These are phyloP conservation scores for Halocaridina rubra DNA, from an alignment of 2,888 invertebrate species.

Conservation along the genomic window DNA sequence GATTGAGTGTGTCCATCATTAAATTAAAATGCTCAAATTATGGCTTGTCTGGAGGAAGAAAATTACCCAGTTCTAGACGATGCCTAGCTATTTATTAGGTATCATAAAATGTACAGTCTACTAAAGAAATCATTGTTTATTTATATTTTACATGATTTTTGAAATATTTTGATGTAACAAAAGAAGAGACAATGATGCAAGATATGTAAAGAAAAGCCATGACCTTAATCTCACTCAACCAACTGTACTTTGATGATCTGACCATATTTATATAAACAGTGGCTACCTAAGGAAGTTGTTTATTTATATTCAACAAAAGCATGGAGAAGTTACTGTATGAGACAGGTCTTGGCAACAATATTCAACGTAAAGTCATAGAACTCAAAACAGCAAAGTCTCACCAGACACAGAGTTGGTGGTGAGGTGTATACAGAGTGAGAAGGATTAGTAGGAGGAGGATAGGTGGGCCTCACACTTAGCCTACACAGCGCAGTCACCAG, in stretches of 20 bases:
- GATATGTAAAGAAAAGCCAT: conserved; percentile 46
- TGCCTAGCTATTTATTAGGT: too few relatives aligned
- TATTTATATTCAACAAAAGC: too few relatives aligned
- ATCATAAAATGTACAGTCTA: too few relatives aligned
- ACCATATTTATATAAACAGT: too few relatives aligned
- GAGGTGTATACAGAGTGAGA: conserved; percentile 3
- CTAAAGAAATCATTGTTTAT: conserved; percentile 57
- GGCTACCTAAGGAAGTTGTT: too few relatives aligned
- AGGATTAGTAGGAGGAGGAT: conserved; percentile 8
- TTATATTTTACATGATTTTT: conserved; percentile 59
- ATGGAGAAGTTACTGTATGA: too few relatives aligned
- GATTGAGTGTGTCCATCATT: too few relatives aligned
- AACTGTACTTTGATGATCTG: not conserved
- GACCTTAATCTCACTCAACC: conserved; percentile 16
- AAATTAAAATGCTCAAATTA: too few relatives aligned
- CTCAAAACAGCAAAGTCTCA: conserved; percentile 34
- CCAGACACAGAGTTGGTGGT: conserved; percentile 9
- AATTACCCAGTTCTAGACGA: too few relatives aligned
- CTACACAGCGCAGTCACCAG: conserved; percentile 6
- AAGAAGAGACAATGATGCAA: conserved; percentile 44
- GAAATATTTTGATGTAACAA: conserved; percentile 38
- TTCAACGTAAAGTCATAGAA: conserved; percentile 25
- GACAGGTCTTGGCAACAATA: conserved; percentile 27
- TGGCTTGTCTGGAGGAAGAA: too few relatives aligned
- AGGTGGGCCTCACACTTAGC: conserved; percentile 21